Percentiles rank a stretch among this genome's conserved stretches.
phyloP scores from a whole-genome alignment of 2,797 vertebrate species.

The Spizella passerina region DNA sequence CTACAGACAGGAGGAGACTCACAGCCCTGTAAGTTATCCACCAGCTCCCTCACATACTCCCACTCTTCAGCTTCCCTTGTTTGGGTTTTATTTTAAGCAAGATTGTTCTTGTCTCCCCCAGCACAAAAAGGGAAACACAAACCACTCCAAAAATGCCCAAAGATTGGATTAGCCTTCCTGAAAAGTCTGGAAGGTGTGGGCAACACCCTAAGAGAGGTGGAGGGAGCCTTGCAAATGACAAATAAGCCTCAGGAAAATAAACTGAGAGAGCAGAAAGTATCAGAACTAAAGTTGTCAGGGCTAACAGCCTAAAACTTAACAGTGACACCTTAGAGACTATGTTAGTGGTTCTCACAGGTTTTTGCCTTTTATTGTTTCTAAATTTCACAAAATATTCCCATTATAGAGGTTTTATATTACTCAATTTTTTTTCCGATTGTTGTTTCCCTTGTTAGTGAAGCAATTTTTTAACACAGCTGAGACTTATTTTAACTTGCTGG shows the following conservation, averaged over 20 bases:
- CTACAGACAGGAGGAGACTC: neutral
- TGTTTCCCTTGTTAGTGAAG: neutral
- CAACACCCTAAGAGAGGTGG: accelerated
- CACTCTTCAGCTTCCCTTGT: neutral
- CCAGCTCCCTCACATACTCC: neutral
- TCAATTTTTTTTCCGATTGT: neutral
- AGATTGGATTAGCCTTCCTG: neutral
- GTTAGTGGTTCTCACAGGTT: neutral
- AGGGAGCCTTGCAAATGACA: neutral
- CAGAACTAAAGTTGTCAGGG: neutral
- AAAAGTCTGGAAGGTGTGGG: neutral
- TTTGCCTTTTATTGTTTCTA: neutral
- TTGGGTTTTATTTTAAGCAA: neutral
- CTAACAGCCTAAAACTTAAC: neutral
- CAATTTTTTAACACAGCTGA: neutral
- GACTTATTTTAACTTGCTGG: neutral
- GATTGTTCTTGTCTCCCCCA: neutral
- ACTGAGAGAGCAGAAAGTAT: neutral
- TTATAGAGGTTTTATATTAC: neutral
- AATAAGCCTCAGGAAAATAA: neutral
- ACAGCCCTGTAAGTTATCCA: neutral
- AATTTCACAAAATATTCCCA: neutral
- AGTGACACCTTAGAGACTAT: neutral
- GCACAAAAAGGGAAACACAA: neutral
- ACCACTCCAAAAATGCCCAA: neutral